A percentile compares a stretch with the other conserved stretches of the same genome.
phyloP scores from a whole-genome alignment of 1,140 invertebrate species.

The Euwallacea similis region DNA sequence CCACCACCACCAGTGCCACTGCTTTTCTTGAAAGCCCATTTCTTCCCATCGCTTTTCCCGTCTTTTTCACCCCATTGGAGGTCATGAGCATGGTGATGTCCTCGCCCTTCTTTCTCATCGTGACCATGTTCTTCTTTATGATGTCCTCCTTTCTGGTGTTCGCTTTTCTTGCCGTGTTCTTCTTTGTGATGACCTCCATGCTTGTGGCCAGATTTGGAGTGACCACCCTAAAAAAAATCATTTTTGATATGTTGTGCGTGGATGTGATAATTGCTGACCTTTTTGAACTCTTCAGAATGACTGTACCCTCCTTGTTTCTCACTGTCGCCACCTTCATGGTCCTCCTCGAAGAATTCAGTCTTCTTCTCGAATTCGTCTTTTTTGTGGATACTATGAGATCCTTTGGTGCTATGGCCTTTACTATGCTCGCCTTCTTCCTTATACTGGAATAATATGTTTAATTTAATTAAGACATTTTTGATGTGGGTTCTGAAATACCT shows the following conservation, averaged over 20 bases:
- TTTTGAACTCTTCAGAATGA: conserved; percentile 58
- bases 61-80: conserved; percentile 56
- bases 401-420: conserved; percentile 72
- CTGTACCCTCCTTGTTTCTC: conserved; percentile 65
- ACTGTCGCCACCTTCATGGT: conserved; percentile 65
- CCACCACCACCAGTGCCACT: conserved; percentile 37
- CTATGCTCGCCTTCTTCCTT: conserved; percentile 68
- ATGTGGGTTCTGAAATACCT: conserved; percentile 19
- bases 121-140: conserved; percentile 61
- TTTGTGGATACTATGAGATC: conserved; percentile 71
- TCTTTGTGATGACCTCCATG: conserved; percentile 57
- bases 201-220: conserved; percentile 56
- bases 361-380: conserved; percentile 75
- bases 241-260: not conserved
- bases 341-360: conserved; percentile 72
- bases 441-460: conserved; percentile 52
- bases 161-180: conserved; percentile 61
- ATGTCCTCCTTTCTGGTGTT: conserved; percentile 61
- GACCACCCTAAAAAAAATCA: conserved; percentile 42
- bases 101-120: conserved; percentile 58
- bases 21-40: conserved; percentile 58
- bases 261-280: conserved; percentile 50
- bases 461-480: not conserved
- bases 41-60: conserved; percentile 59
- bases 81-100: conserved; percentile 58